A percentile compares a stretch with the other conserved stretches of the same genome.
These are phyloP conservation scores for Nesoenas mayeri DNA, from an alignment of 2,113 vertebrate genomes.

Conservation along the genomic window DNA sequence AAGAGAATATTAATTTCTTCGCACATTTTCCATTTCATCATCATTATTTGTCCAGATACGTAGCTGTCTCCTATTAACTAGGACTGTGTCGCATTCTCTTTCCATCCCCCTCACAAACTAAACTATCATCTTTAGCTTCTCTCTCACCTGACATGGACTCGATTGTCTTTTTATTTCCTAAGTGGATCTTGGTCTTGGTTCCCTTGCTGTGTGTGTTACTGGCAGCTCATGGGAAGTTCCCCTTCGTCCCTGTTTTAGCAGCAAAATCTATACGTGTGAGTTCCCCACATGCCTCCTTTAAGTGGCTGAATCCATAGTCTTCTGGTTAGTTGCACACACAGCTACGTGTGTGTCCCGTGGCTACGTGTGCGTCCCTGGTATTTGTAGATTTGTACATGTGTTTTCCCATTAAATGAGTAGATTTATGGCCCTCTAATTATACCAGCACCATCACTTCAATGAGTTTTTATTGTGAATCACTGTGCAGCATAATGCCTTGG, in stretches of 20 bases:
- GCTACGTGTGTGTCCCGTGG: neutral
- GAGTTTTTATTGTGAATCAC: constrained; percentile 55
- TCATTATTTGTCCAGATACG: neutral
- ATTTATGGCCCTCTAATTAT: constrained; percentile 56
- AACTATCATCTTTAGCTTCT: neutral
- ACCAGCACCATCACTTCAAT: neutral
- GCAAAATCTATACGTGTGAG: neutral
- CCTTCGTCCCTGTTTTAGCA: neutral
- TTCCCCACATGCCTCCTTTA: neutral
- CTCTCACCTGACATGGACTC: neutral
- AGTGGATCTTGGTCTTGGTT: neutral
- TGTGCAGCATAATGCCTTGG: neutral
- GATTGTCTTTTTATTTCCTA: neutral
- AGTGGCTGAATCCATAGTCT: neutral
- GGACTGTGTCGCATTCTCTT: accelerated
- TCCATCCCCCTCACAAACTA: neutral
- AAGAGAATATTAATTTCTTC: neutral
- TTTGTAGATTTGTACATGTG: neutral
- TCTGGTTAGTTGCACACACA: neutral
- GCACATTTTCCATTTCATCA: neutral
- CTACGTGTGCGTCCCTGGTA: neutral
- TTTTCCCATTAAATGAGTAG: constrained; percentile 43
- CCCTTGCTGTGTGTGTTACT: neutral
- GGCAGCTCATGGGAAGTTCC: neutral
- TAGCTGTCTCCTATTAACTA: neutral